These are phyloP conservation scores for Plebejus anna DNA, from an alignment of 2,888 invertebrate genomes.

Conservation along the genomic window DNA sequence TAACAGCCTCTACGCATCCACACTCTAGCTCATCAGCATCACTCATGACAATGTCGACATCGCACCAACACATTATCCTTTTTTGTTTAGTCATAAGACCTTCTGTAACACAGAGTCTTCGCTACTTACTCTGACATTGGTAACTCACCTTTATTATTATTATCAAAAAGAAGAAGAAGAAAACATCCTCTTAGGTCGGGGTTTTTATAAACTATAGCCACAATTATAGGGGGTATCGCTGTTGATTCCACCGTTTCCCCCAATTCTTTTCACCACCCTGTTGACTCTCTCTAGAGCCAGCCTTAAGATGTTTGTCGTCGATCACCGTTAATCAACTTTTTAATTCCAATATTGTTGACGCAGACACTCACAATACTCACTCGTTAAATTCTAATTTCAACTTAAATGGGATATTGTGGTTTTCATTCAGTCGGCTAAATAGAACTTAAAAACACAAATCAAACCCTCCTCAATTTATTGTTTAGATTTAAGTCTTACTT, in stretches of 20 bases:
- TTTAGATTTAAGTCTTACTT: background rate
- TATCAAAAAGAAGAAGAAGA: too few species aligned
- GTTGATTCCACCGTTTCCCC: slow-evolving; percentile 20
- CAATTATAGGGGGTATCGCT: background rate
- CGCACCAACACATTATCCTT: background rate
- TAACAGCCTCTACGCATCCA: too few species aligned
- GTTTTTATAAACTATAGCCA: background rate
- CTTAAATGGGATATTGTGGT: slow-evolving; percentile 17
- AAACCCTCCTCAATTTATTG: background rate
- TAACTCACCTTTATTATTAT: too few species aligned
- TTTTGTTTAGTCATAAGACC: too few species aligned
- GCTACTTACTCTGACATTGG: too few species aligned
- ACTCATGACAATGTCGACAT: too few species aligned
- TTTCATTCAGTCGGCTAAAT: background rate
- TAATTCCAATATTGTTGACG: slow-evolving; percentile 52
- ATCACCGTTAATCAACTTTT: slow-evolving; percentile 60
- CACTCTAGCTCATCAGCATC: too few species aligned
- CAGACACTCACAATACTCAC: slow-evolving; percentile 24
- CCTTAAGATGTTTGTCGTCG: slow-evolving; percentile 51
- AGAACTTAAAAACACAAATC: background rate
- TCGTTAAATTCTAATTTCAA: slow-evolving; percentile 28
- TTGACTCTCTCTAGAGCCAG: slow-evolving; percentile 54
- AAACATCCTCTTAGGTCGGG: background rate
- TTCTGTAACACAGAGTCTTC: too few species aligned
- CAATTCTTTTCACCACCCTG: slow-evolving; percentile 39